Conservation (phyloP, 2,888 invertebrate genomes). For the Caenorhabditis zanzibari region DNA sequence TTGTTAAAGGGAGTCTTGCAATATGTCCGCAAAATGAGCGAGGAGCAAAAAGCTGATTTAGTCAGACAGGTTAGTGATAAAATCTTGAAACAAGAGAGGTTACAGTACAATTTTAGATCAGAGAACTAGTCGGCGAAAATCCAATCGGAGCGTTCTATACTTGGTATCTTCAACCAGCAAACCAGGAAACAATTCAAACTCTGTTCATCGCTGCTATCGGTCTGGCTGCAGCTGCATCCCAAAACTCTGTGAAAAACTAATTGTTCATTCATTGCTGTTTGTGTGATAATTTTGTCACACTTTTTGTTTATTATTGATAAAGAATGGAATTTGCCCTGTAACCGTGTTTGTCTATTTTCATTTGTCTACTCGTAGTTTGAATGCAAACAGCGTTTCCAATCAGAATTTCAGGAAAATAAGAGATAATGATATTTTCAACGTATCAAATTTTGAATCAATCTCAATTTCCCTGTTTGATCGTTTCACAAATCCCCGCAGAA, state of each 20-base stretch:
- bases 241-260: not conserved
- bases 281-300: no score
- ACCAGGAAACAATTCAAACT: not conserved
- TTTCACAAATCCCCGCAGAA: conserved; percentile 6
- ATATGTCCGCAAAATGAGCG: not conserved
- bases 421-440: no score
- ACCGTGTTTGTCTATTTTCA: no score
- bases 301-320: no score
- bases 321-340: no score
- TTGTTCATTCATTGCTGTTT: no score
- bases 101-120: conserved; percentile 18
- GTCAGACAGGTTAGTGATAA: conserved; percentile 5
- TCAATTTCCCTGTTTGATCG: not conserved
- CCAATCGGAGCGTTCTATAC: not conserved
- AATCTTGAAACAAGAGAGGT: no score
- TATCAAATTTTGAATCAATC: no score
- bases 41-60: not conserved
- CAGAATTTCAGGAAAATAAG: no score
- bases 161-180: not conserved
- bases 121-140: not conserved
- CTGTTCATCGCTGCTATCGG: not conserved
- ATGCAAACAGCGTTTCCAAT: no score
- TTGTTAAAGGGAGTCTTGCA: not conserved
- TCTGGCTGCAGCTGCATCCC: not conserved
- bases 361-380: no score